These are phyloP conservation scores for Ctenodactylus gundi DNA, from an alignment of 2,113 vertebrate genomes.

Conservation along the genomic window DNA sequence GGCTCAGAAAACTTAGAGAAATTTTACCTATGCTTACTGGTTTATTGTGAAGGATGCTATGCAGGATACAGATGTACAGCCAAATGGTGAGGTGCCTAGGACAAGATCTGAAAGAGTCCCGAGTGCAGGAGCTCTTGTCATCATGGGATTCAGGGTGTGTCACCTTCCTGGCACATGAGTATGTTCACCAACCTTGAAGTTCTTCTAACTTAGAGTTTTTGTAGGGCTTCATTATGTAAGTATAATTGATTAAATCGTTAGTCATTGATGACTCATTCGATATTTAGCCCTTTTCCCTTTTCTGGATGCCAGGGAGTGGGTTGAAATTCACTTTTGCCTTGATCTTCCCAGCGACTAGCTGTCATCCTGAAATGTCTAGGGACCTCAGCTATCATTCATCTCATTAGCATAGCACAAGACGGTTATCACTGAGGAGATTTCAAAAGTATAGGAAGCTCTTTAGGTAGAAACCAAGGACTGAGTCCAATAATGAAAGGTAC, in stretches of 20 bases:
- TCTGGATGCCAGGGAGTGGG: background rate
- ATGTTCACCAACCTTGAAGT: background rate
- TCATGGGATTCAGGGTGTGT: no score
- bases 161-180: background rate
- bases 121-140: background rate
- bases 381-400: no score
- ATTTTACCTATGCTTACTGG: background rate
- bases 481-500: background rate
- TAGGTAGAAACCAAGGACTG: background rate
- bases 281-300: background rate
- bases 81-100: background rate
- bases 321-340: background rate
- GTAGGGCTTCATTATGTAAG: background rate
- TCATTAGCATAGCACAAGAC: background rate
- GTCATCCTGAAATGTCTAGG: background rate
- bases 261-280: background rate
- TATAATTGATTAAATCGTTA: background rate
- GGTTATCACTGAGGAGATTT: background rate
- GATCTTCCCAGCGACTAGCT: background rate
- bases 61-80: no score
- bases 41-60: background rate
- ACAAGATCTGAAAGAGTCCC: background rate
- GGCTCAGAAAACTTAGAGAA: background rate
- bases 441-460: background rate
- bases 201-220: background rate